Conservation (phyloP, 2,888 invertebrate genomes). For the Ceriagrion tenellum region DNA sequence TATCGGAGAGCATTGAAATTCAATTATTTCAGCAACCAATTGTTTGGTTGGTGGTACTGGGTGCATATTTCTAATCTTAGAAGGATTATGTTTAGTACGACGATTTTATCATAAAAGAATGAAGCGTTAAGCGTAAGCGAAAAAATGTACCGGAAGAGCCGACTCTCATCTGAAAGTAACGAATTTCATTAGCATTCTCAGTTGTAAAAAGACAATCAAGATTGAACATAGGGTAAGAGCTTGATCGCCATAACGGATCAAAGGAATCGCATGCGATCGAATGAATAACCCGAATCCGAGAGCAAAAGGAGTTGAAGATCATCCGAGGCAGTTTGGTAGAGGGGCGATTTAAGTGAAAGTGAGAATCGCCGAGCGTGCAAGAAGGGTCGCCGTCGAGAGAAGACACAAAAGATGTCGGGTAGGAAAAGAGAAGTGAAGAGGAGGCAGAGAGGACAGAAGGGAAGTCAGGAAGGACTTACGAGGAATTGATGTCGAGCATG, state of each 20-base stretch:
- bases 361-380: background rate
- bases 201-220: too few relatives aligned
- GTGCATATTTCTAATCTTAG: too few relatives aligned
- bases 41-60: too few relatives aligned
- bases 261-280: background rate
- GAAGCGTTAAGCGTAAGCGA: too few relatives aligned
- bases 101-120: background rate
- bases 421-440: background rate
- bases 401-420: background rate
- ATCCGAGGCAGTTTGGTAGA: background rate
- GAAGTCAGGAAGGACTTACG: background rate
- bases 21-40: too few relatives aligned
- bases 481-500: slow-evolving; percentile 6
- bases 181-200: too few relatives aligned
- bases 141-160: too few relatives aligned
- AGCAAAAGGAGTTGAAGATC: background rate
- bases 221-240: background rate
- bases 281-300: background rate
- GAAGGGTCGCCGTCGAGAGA: background rate
- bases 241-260: background rate
- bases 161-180: too few relatives aligned
- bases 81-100: too few relatives aligned
- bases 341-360: background rate
- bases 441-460: background rate
- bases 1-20: too few relatives aligned